phyloP scores from a whole-genome alignment of 2,113 vertebrate species.

The Neotragus pygmaeus region DNA sequence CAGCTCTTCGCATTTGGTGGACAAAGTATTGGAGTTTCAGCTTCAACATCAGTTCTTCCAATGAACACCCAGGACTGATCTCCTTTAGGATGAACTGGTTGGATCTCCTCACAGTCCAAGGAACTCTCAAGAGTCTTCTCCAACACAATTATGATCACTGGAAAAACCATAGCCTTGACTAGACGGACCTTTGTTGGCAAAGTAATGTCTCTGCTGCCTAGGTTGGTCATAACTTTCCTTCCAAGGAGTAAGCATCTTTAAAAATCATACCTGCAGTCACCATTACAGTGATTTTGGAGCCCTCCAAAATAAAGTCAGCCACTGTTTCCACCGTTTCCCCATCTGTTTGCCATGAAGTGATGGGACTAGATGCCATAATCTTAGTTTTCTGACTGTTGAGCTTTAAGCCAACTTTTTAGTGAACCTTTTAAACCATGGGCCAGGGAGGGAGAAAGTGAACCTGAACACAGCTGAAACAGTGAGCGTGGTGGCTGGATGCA shows the following conservation, averaged over 20 bases:
- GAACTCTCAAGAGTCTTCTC: neutral
- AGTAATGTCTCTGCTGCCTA: neutral
- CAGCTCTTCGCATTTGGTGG: neutral
- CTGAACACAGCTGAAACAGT: neutral
- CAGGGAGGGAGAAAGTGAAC: neutral
- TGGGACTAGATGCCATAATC: neutral
- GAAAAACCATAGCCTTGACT: neutral
- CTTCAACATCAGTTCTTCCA: neutral
- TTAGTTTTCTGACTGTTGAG: neutral
- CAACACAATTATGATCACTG: too few species aligned
- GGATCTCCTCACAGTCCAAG: neutral
- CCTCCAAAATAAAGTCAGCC: rapidly evolving
- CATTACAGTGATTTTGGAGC: neutral
- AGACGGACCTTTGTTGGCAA: neutral
- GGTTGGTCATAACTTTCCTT: neutral
- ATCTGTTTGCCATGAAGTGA: neutral
- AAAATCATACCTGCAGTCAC: neutral
- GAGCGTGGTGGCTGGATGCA: neutral
- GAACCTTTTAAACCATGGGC: neutral
- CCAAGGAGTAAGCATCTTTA: neutral
- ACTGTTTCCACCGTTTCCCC: neutral
- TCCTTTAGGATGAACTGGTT: neutral
- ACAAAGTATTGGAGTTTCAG: neutral
- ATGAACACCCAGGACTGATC: neutral
- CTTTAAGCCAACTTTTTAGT: neutral